Percentiles rank a stretch among this genome's conserved stretches.
Evolutionary conservation across 1,140 invertebrate species (phyloP).

Genomic region (Bombus superbus): DNA sequence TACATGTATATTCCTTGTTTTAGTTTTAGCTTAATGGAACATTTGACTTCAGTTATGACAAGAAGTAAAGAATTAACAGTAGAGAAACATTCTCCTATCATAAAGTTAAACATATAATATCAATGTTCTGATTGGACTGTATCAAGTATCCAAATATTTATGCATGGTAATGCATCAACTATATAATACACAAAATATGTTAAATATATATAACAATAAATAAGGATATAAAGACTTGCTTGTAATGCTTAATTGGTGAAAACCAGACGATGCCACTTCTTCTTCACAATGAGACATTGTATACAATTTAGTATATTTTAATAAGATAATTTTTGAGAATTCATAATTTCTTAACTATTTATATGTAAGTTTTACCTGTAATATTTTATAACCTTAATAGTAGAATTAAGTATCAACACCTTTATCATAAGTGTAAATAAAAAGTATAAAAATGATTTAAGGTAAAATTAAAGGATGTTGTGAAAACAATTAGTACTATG

Average conservation of each 20-base stretch:
- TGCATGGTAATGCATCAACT: no score
- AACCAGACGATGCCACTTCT: constrained; percentile 82
- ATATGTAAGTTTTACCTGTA: constrained; percentile 35
- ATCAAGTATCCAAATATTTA: no score
- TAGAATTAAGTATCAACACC: background rate
- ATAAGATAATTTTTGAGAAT: constrained; percentile 37
- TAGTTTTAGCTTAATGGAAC: no score
- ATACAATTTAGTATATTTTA: constrained; percentile 53
- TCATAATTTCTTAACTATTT: constrained; percentile 64
- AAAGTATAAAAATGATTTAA: background rate
- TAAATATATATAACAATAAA: background rate
- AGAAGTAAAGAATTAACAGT: no score
- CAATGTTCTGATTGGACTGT: no score
- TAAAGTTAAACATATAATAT: no score
- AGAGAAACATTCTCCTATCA: no score
- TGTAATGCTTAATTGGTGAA: constrained; percentile 87
- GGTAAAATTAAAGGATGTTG: background rate
- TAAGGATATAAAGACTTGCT: constrained; percentile 79
- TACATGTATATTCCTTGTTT: no score
- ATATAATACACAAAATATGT: no score
- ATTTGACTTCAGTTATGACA: no score
- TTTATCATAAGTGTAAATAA: background rate
- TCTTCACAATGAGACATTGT: constrained; percentile 81
- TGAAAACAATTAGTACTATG: background rate
- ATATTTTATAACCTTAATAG: constrained; percentile 29